A percentile compares a stretch with the other conserved stretches of the same genome.
Conservation (phyloP, 2,113 vertebrate genomes). For the Pica pica region DNA sequence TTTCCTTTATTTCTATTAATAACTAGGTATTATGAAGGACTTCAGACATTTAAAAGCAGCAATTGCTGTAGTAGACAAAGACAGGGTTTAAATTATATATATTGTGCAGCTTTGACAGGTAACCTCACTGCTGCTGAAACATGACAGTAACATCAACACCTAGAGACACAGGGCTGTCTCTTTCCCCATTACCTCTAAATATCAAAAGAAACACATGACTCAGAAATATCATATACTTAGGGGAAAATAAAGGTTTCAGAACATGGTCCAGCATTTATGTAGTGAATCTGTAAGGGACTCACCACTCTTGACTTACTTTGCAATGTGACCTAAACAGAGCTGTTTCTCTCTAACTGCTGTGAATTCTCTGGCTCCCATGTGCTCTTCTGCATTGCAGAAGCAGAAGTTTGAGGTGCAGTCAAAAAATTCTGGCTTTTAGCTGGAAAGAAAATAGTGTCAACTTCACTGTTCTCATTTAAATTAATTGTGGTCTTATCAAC, state of each 20-base stretch:
- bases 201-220: neutral
- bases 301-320: neutral
- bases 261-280: neutral
- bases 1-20: conserved; percentile 31
- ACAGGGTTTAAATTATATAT: neutral
- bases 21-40: neutral
- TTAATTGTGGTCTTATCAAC: neutral
- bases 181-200: neutral
- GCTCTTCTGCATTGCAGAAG: neutral
- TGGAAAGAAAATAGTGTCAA: neutral
- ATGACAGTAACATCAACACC: neutral
- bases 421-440: neutral
- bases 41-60: conserved; percentile 26
- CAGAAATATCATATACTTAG: neutral
- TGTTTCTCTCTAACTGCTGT: neutral
- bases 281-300: neutral
- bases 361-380: neutral
- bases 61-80: neutral
- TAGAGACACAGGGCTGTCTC: neutral
- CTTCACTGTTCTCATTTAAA: neutral
- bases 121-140: neutral
- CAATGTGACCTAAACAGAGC: neutral
- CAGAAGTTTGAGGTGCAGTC: neutral
- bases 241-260: neutral
- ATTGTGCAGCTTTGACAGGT: neutral